These are phyloP conservation scores for Henricia sp. DNA, from an alignment of 53 echinoderm and acorn worm species.

Conservation along the genomic window DNA sequence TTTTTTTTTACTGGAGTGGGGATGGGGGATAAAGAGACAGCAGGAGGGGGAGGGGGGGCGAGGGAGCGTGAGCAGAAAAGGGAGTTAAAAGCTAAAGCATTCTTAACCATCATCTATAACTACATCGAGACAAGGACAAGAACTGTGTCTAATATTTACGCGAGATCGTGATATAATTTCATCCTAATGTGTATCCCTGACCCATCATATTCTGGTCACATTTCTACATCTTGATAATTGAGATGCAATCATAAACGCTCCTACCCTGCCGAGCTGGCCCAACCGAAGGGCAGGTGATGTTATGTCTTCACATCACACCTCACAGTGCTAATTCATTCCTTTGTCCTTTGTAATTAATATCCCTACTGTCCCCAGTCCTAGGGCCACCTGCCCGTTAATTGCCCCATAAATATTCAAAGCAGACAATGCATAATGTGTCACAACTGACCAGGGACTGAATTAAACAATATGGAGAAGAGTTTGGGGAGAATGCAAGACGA, in stretches of 20 bases:
- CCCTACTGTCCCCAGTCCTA: conserved; percentile 35
- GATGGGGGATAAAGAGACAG: too few relatives aligned
- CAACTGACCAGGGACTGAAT: not conserved
- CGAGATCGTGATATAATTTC: too few relatives aligned
- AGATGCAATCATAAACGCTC: conserved; percentile 17
- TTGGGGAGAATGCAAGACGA: conserved; percentile 4
- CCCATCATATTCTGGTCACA: too few relatives aligned
- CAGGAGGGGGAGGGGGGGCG: too few relatives aligned
- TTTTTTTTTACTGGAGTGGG: too few relatives aligned
- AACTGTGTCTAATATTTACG: too few relatives aligned
- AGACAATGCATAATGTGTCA: conserved; percentile 38
- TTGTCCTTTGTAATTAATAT: conserved; percentile 63
- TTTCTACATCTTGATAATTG: too few relatives aligned
- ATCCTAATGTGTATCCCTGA: too few relatives aligned
- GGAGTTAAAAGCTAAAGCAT: too few relatives aligned
- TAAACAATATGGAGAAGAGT: not conserved
- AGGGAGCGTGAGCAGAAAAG: too few relatives aligned
- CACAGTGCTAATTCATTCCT: conserved; percentile 61
- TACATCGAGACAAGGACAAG: too few relatives aligned
- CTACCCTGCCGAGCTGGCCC: conserved; percentile 30
- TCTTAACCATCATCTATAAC: too few relatives aligned
- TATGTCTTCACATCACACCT: conserved; percentile 53
- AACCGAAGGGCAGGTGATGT: conserved; percentile 46
- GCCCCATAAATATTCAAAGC: conserved; percentile 58
- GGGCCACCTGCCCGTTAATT: conserved; percentile 54